Conservation (phyloP, 2,888 invertebrate genomes). For the Sphecodes monilicornis region DNA sequence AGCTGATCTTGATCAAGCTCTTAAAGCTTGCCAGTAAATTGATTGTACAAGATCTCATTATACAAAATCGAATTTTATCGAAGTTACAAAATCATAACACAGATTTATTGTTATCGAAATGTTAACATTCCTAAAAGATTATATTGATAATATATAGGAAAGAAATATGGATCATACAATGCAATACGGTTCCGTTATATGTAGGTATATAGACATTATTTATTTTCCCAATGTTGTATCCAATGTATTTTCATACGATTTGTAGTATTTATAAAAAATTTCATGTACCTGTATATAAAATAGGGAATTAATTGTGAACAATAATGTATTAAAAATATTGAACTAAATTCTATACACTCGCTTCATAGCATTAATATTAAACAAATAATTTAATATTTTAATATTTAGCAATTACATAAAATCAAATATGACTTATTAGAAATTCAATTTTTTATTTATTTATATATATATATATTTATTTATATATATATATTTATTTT, state of each 20-base stretch:
- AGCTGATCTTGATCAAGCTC: constrained; percentile 92
- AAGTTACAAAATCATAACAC: constrained; percentile 12
- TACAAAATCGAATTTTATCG: background rate
- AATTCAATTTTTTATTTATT: background rate
- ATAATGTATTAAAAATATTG: background rate
- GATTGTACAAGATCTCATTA: background rate
- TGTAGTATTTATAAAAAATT: constrained; percentile 5
- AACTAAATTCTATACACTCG: background rate
- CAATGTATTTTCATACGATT: constrained; percentile 8
- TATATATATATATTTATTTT: too few species aligned
- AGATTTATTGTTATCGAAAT: constrained; percentile 48
- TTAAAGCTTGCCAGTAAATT: constrained; percentile 85
- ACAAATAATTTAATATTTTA: background rate
- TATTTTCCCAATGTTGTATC: background rate
- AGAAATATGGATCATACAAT: background rate
- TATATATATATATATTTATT: too few species aligned
- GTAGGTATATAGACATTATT: background rate
- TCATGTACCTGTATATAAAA: background rate
- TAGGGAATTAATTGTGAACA: background rate
- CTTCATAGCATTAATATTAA: background rate
- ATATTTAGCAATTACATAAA: background rate
- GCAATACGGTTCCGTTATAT: background rate
- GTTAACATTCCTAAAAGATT: constrained; percentile 47
- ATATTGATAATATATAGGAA: constrained; percentile 4
- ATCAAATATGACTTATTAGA: background rate